These are phyloP conservation scores for Galagoides demidoff DNA, from an alignment of 2,797 vertebrate genomes.

Conservation along the genomic window DNA sequence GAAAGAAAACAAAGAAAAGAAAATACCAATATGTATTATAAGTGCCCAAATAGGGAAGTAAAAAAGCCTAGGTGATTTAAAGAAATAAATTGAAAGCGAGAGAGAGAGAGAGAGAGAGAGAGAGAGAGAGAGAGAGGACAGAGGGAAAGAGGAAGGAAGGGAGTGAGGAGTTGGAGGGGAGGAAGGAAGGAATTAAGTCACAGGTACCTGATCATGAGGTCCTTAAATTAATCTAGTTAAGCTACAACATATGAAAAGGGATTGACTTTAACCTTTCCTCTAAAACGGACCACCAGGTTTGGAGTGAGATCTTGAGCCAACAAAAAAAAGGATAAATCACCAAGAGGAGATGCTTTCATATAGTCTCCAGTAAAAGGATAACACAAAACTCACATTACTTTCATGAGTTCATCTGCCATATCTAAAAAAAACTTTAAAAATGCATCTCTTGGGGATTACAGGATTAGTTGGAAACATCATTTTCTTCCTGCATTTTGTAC, in stretches of 20 bases:
- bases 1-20: too few species aligned
- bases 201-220: not conserved
- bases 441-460: not conserved
- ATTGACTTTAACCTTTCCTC: constrained; percentile 9
- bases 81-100: not conserved
- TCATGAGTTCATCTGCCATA: not conserved
- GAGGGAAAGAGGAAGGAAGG: too few species aligned
- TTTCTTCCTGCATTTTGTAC: not conserved
- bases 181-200: not conserved
- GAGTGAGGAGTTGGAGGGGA: too few species aligned
- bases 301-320: not conserved
- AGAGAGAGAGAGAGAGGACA: too few species aligned
- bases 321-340: not conserved
- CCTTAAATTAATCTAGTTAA: constrained; percentile 29
- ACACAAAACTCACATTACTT: not conserved
- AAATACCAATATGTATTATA: not conserved
- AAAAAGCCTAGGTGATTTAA: not conserved
- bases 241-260: not conserved
- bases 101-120: not conserved
- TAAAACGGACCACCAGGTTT: not conserved
- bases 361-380: not conserved
- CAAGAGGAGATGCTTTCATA: not conserved
- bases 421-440: constrained; percentile 9
- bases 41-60: not conserved
- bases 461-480: not conserved